Percentiles rank a stretch among this genome's conserved stretches.
These are phyloP conservation scores for Mylabris sibirica DNA, from an alignment of 2,888 invertebrate species.

Conservation along the genomic window DNA sequence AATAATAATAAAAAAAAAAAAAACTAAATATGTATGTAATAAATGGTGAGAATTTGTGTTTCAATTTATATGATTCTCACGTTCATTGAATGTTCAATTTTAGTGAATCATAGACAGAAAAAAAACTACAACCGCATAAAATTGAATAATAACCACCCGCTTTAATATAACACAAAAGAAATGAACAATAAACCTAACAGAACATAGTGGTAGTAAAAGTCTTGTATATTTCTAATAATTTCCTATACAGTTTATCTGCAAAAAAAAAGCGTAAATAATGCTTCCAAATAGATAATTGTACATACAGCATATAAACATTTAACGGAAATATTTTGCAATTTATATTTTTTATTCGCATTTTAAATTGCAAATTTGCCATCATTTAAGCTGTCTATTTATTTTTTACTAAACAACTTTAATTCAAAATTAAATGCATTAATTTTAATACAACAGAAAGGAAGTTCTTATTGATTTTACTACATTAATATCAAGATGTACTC, in stretches of 20 bases:
- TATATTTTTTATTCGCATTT: too few species aligned
- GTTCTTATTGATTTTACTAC: too few species aligned
- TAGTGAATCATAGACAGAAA: neutral
- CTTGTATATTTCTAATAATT: too few species aligned
- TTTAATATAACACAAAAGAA: neutral
- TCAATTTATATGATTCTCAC: neutral
- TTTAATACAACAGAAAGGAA: neutral
- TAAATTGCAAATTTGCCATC: neutral
- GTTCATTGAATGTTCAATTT: constrained; percentile 3
- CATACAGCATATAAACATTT: neutral
- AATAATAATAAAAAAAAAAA: neutral
- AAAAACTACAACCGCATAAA: neutral
- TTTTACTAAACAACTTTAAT: too few species aligned
- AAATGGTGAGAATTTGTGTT: neutral
- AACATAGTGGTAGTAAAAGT: too few species aligned
- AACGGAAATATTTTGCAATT: neutral
- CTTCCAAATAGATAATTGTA: neutral
- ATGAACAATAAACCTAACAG: neutral
- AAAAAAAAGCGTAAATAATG: neutral
- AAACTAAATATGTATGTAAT: neutral
- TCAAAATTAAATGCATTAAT: neutral
- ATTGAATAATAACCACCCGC: neutral
- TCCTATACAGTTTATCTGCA: neutral
- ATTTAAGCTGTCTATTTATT: neutral
- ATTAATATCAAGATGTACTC: too few species aligned